Conservation (phyloP, 23 tunicate species). For the Oikopleura albicans region DNA sequence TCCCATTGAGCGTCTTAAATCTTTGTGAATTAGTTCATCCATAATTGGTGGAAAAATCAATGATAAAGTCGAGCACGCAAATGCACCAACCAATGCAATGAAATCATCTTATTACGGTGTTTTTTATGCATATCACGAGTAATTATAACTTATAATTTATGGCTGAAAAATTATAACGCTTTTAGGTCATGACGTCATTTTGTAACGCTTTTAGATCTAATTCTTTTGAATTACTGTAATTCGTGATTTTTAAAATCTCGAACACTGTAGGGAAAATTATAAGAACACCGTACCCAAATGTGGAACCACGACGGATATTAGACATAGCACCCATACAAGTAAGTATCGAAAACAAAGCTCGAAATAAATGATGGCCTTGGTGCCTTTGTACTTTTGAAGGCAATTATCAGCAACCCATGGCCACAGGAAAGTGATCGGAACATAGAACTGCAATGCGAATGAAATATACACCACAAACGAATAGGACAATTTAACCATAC, state of each 20-base stretch:
- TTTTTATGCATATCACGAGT: too few species aligned
- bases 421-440: constrained; percentile 29
- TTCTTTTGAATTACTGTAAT: too few species aligned
- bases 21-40: background rate
- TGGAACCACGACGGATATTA: background rate
- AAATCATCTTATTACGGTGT: too few species aligned
- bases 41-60: background rate
- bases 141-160: too few species aligned
- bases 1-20: too few species aligned
- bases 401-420: constrained; percentile 23
- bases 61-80: background rate
- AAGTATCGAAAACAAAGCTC: background rate
- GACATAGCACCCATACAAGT: background rate
- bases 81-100: background rate
- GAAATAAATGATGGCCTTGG: background rate
- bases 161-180: too few species aligned
- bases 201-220: too few species aligned
- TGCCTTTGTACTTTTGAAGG: background rate
- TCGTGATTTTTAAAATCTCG: too few species aligned
- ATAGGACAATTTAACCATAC: constrained; percentile 31
- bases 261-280: too few species aligned
- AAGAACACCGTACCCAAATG: too few species aligned
- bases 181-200: too few species aligned
- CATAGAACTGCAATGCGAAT: constrained; percentile 53
- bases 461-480: constrained; percentile 35